Evolutionary conservation across 2,113 vertebrate species (phyloP), one percentile per base, ranked within the genome.

Genomic region (Rallus limicola): DNA sequence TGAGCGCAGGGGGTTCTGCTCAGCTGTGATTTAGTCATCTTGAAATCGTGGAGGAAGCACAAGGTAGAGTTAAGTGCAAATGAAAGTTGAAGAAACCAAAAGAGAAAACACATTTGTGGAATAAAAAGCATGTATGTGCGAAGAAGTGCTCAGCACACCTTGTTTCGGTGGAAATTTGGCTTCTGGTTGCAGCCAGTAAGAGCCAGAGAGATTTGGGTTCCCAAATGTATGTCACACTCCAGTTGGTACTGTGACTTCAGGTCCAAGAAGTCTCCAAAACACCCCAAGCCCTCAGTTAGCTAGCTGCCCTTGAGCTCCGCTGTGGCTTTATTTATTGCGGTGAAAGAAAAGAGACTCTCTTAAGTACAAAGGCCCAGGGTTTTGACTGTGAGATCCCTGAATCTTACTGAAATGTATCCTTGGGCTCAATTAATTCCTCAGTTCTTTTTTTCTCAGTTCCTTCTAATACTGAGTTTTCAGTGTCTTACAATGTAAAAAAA

Each of bases 21-120:
- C 76, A 59, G 28, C 36, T 31, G 14, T 55, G 40, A 55, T 36
- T 48, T 77, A 16, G 36, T 74, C 56, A 34, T 33, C 68, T 64
- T 88, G 76, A 88, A 88, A 64, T 78, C 44, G 16, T 33, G 56
- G 79, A 82, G 42, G 46, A 81, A 71, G 60, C 52, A 48, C 13
- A 65, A 79, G 14, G 34, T 48, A 67, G 52, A 82, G 10, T 19
- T 46, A 74, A 67, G 34, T 9, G 50, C 17, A 82, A 80, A 62
- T 34, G 19, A 20, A 92, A 92, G 14, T 36, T 52, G 38, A 26
- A 68, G 40, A 82, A 96, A 71, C 38, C n/a, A 53, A 89, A 87
- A 71, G 46, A 86, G 36, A 81, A 90, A 52, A 95, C 28, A 10
- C 16, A n/a, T 70, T 76, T 86, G 60, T 81, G n/a, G 50, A 80